phyloP scores from a whole-genome alignment of 2,113 vertebrate species.

The Planiliza haematocheilus region DNA sequence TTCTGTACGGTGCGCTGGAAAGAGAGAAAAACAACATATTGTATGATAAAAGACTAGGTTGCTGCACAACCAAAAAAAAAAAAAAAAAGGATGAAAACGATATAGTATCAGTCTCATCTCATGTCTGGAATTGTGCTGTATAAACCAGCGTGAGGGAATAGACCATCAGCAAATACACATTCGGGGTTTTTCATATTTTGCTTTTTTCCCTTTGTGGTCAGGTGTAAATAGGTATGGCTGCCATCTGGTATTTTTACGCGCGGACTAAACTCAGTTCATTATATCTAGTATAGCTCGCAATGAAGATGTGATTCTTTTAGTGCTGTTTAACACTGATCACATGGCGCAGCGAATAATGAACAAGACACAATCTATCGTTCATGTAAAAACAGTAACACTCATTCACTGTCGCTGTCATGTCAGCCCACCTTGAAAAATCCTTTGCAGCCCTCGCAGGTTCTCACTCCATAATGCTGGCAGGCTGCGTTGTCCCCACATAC shows the following conservation, averaged over 20 bases:
- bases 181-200: slow-evolving; percentile 89
- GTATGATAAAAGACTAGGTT: neutral
- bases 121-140: slow-evolving; percentile 80
- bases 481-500: slow-evolving; percentile 98
- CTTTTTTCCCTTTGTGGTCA: slow-evolving; percentile 84
- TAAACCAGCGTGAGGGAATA: slow-evolving; percentile 79
- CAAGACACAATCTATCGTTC: neutral
- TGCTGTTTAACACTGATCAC: neutral
- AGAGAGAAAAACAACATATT: slow-evolving; percentile 11
- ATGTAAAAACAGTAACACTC: slow-evolving; percentile 22
- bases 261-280: neutral
- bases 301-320: slow-evolving; percentile 4
- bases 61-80: slow-evolving; percentile 4
- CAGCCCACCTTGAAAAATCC: slow-evolving; percentile 94
- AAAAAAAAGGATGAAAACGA: slow-evolving; percentile 36
- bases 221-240: slow-evolving; percentile 86
- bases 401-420: slow-evolving; percentile 37
- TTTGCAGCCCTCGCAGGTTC: slow-evolving; percentile 96
- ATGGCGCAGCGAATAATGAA: neutral
- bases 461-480: slow-evolving; percentile 95
- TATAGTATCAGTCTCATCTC: slow-evolving; percentile 58
- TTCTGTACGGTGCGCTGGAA: slow-evolving; percentile 97
- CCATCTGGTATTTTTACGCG: slow-evolving; percentile 52
- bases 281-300: neutral
- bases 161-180: slow-evolving; percentile 86